Evolutionary conservation across 2,888 invertebrate species (phyloP).

Genomic region (Eupithecia exiguata): DNA sequence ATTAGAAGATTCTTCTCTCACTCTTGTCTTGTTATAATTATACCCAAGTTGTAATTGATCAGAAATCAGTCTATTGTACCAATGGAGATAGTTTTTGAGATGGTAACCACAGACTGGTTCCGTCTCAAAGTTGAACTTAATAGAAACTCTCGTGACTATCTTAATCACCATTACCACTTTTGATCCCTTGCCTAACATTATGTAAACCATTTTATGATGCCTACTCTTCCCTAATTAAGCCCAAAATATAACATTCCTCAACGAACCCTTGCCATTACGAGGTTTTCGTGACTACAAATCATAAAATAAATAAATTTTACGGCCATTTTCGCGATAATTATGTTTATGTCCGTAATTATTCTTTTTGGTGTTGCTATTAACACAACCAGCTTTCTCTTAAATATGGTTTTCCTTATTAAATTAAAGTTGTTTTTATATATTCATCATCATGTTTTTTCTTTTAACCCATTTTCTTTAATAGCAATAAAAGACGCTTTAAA

Average conservation of each 20-base stretch:
- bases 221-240: slow-evolving; percentile 26
- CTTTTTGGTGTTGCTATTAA: slow-evolving; percentile 49
- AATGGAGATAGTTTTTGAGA: background rate
- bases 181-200: slow-evolving; percentile 3
- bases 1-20: background rate
- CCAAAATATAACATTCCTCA: slow-evolving; percentile 32
- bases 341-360: slow-evolving; percentile 51
- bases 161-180: slow-evolving; percentile 8
- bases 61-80: background rate
- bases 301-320: slow-evolving; percentile 56
- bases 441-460: background rate
- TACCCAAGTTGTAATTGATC: no score
- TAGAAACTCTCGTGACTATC: slow-evolving; percentile 1
- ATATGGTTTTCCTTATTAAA: slow-evolving; percentile 34
- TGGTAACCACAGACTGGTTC: background rate
- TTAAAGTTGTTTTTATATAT: slow-evolving; percentile 23
- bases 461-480: background rate
- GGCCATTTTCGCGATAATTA: slow-evolving; percentile 50
- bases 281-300: slow-evolving; percentile 53
- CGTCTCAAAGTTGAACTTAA: background rate
- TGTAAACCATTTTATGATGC: slow-evolving; percentile 23
- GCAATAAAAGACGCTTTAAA: background rate
- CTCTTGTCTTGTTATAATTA: background rate
- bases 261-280: slow-evolving; percentile 33
- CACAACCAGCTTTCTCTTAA: slow-evolving; percentile 40